A percentile compares a stretch with the other conserved stretches of the same genome.
These are phyloP conservation scores for Drosophila mercatorum DNA, from an alignment of 2,888 invertebrate species.

Conservation along the genomic window DNA sequence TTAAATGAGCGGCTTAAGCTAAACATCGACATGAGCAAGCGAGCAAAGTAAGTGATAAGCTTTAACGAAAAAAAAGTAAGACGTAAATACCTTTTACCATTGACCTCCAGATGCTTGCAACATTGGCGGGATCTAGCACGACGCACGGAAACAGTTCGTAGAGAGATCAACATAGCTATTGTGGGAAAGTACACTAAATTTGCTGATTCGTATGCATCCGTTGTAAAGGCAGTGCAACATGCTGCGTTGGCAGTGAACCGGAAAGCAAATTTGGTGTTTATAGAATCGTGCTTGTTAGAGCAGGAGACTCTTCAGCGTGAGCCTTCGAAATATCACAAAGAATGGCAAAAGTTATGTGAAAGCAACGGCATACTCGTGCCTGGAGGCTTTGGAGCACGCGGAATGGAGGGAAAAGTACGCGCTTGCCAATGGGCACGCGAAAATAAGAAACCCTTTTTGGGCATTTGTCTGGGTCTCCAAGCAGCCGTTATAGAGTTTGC, in stretches of 20 bases:
- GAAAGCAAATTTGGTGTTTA: slow-evolving; percentile 94
- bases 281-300: slow-evolving; percentile 96
- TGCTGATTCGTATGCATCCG: slow-evolving; percentile 98
- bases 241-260: slow-evolving; percentile 94
- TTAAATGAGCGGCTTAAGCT: slow-evolving; percentile 92
- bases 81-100: not conserved
- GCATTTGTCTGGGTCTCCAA: slow-evolving; percentile 99
- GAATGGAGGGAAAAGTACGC: slow-evolving; percentile 97
- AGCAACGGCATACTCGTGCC: slow-evolving; percentile 97
- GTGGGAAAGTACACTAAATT: slow-evolving; percentile 99
- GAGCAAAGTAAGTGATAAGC: slow-evolving; percentile 86
- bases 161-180: slow-evolving; percentile 94
- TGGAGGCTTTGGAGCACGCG: slow-evolving; percentile 98
- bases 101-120: slow-evolving; percentile 89
- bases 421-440: slow-evolving; percentile 97
- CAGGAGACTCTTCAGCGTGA: slow-evolving; percentile 89
- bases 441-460: slow-evolving; percentile 95
- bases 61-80: not conserved
- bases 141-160: slow-evolving; percentile 92
- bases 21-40: slow-evolving; percentile 88
- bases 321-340: slow-evolving; percentile 94
- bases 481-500: slow-evolving; percentile 98
- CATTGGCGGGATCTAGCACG: slow-evolving; percentile 96
- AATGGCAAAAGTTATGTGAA: slow-evolving; percentile 96
- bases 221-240: slow-evolving; percentile 97